Percentiles rank a stretch among this genome's conserved stretches.
These are phyloP conservation scores for Astreopora myriophthalma DNA, from an alignment of 64 coral and sea anemone species.

Conservation along the genomic window DNA sequence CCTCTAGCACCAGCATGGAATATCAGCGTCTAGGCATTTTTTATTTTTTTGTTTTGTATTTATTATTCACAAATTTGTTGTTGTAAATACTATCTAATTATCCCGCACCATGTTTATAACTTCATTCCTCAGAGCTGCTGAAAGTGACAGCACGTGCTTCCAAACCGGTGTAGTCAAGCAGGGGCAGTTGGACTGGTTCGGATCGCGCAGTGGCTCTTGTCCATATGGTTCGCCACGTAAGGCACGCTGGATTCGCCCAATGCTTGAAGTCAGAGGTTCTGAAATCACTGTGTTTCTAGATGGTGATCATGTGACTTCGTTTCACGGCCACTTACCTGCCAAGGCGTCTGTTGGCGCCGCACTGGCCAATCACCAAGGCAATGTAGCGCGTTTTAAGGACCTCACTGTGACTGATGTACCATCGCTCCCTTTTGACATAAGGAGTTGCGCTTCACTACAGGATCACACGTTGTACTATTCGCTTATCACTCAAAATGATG, in stretches of 20 bases:
- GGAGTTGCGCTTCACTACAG: conserved; percentile 1
- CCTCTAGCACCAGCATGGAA: no score
- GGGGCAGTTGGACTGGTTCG: conserved; percentile 9
- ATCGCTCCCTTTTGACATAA: neutral
- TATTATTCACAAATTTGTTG: no score
- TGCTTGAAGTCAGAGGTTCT: neutral
- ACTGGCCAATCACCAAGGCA: neutral
- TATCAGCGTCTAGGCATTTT: no score
- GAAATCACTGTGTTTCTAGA: conserved; percentile 8
- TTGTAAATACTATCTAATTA: no score
- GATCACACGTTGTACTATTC: neutral
- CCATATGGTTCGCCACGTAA: neutral
- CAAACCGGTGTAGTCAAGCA: neutral
- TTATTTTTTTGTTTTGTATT: no score
- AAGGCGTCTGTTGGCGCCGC: neutral
- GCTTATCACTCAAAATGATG: neutral
- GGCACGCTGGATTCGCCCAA: neutral
- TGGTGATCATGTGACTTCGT: neutral
- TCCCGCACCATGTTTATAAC: neutral
- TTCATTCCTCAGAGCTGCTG: neutral
- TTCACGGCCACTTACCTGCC: neutral
- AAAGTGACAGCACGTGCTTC: neutral
- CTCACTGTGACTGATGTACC: neutral
- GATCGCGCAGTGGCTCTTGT: neutral
- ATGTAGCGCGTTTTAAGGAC: neutral